Evolutionary conservation across 30 jellyfish, hydroid and myxozoan genomes (phyloP), one percentile per base, ranked within the genome.

Genomic region (Turritopsis rubra): DNA sequence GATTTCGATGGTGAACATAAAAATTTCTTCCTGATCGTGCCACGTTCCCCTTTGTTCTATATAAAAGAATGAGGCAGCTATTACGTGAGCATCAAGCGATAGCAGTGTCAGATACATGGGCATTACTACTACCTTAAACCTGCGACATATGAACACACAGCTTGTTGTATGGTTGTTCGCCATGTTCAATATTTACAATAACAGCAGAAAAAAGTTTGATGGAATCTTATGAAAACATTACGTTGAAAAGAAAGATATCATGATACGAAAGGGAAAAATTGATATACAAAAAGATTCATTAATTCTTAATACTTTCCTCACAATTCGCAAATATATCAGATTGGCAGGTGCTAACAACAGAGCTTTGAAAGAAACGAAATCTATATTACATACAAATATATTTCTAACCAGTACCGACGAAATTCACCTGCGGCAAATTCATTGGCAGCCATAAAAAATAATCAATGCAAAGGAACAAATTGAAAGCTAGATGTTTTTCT

Each of bases 11-110:
- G 96, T 1, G 98, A 88, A 30, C 99, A 93, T 16, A 93, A 75
- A 16, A 93, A 72, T 29, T 84, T 86, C 81, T 88, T 86, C 29
- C 96, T 78, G 22, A 93, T 96, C 16, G 95, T 78, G 26, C 99
- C 96, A 54, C 79, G 84, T 71, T 93, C 99, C 17, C 95, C 94
- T 72, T 93, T 93, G 76, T 93, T 93, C 99, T 93, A 73, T 22
- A 76, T 54, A 29, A 73, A 53, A 80, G 21, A 68, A 23, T 18
- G 19, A 60, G 73, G 22, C 19, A 60, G 19, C 73, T 60, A 60
- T 23, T 60, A 18, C 21, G 0, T 23, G 73, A 0, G 21, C 0
- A 60, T 60, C 19, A 0, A 60, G 21, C 53, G 53, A 18, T 18
- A 72, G 29, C 21, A 72, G 20, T 72, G 81, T 72, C 28, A 29